These are phyloP conservation scores for Boleophthalmus pectinirostris DNA, from an alignment of 2,113 vertebrate species.

Conservation along the genomic window DNA sequence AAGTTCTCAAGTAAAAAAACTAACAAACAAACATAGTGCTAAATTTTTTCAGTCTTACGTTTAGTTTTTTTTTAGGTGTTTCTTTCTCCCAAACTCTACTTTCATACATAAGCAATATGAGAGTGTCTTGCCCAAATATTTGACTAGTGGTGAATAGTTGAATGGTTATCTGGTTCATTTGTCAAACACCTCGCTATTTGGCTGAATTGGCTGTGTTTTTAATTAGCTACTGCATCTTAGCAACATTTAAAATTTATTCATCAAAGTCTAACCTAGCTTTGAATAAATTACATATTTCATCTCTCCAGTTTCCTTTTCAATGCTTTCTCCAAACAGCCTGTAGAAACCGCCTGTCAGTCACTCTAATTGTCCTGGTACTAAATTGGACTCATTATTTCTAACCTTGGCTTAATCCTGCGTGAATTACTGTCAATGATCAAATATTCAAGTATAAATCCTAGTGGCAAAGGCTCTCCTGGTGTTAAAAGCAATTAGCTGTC, in stretches of 20 bases:
- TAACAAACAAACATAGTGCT: too few species aligned
- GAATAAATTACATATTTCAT: neutral
- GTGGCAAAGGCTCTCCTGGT: neutral
- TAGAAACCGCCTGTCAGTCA: neutral
- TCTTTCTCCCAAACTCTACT: too few species aligned
- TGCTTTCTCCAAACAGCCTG: neutral
- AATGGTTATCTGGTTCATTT: too few species aligned
- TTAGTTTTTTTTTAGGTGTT: too few species aligned
- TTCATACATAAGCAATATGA: too few species aligned
- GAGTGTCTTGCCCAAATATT: too few species aligned
- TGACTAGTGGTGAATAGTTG: too few species aligned
- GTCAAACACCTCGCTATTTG: too few species aligned
- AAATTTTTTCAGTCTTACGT: too few species aligned
- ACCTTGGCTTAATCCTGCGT: neutral
- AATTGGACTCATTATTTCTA: constrained; percentile 3
- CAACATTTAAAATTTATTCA: neutral
- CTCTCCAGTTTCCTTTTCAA: neutral
- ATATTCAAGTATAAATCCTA: neutral
- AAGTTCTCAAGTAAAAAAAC: too few species aligned
- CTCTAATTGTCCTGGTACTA: neutral
- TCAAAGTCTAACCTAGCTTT: neutral
- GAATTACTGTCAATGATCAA: neutral
- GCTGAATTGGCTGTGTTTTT: too few species aligned
- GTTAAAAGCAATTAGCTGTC: neutral
- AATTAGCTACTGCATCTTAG: too few species aligned